These are phyloP conservation scores for Oenanthe melanoleuca DNA, from an alignment of 2,113 vertebrate species.

Conservation along the genomic window DNA sequence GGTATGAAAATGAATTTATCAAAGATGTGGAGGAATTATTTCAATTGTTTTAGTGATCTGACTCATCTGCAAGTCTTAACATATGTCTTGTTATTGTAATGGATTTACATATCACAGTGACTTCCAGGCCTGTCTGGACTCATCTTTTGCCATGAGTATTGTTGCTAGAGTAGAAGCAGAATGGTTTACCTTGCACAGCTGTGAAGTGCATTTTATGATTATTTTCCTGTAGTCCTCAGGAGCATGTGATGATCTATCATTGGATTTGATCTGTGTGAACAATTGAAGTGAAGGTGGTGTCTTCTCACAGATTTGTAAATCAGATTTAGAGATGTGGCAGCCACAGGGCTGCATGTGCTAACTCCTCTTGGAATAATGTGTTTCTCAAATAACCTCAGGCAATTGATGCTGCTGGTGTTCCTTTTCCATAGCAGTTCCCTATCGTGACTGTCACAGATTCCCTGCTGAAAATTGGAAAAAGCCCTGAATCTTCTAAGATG, in stretches of 20 bases:
- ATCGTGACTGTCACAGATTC: neutral
- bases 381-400: conserved; percentile 4
- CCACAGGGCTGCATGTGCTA: neutral
- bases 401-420: neutral
- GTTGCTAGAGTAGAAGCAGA: neutral
- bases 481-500: neutral
- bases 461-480: neutral
- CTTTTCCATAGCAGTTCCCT: neutral
- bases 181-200: neutral
- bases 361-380: neutral
- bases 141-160: neutral
- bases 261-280: neutral
- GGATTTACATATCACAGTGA: fast-evolving
- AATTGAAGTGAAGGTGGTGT: neutral
- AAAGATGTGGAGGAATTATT: neutral
- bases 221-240: neutral
- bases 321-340: neutral
- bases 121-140: neutral
- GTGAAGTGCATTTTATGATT: neutral
- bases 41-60: neutral
- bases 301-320: neutral
- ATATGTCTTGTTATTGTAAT: neutral
- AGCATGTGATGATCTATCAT: neutral
- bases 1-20: neutral
- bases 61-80: neutral